Conservation (phyloP, 2,113 vertebrate species). For the Sylvilagus bachmani region DNA sequence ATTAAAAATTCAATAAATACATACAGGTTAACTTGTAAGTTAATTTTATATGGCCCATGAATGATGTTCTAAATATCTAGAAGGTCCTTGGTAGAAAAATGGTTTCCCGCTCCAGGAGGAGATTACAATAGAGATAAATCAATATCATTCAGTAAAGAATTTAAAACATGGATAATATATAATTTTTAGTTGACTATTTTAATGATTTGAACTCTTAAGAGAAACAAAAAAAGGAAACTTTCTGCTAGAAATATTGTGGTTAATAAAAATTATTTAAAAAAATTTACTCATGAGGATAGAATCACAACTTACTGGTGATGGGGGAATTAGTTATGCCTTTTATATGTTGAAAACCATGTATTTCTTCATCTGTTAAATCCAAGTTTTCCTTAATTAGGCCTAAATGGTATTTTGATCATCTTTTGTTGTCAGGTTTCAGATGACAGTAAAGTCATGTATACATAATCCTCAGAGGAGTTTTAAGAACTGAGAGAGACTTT, state of each 20-base stretch:
- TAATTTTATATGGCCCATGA: too few species aligned
- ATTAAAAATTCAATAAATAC: too few species aligned
- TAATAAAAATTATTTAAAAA: neutral
- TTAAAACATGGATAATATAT: neutral
- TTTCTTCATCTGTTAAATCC: neutral
- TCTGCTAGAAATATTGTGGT: neutral
- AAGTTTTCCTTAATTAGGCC: neutral
- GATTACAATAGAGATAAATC: neutral
- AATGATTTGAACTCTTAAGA: neutral
- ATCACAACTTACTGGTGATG: neutral
- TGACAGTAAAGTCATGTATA: neutral
- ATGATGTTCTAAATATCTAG: too few species aligned
- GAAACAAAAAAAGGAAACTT: neutral
- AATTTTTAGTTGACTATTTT: neutral
- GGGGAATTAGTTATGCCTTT: neutral
- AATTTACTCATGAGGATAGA: too few species aligned
- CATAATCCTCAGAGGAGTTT: neutral
- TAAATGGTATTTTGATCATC: neutral
- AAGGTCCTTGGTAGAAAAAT: too few species aligned
- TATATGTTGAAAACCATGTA: neutral
- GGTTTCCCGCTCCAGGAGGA: too few species aligned
- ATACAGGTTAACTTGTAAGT: too few species aligned
- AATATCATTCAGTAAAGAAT: neutral
- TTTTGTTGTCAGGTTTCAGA: neutral
- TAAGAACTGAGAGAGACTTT: neutral